Conservation (phyloP, 2,888 invertebrate species). For the Zaprionus obscuricornis region DNA sequence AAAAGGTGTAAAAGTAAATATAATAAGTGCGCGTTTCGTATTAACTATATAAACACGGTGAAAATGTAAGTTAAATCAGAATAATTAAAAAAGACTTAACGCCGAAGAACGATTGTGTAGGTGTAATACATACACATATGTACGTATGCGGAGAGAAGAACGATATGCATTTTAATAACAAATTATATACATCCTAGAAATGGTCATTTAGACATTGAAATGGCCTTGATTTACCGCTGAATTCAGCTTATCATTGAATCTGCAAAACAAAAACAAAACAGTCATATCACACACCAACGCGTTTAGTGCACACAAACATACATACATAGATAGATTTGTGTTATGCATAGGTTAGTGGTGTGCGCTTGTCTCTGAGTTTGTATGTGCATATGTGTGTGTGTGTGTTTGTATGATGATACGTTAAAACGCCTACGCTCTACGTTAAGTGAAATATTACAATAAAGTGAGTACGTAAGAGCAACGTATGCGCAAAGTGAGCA, state of each 20-base stretch:
- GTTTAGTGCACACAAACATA: slow-evolving; percentile 14
- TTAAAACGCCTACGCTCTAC: slow-evolving; percentile 50
- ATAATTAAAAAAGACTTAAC: slow-evolving; percentile 17
- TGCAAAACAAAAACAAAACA: slow-evolving; percentile 57
- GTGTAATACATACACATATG: slow-evolving; percentile 38
- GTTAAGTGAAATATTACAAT: slow-evolving; percentile 38
- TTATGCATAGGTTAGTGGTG: no score
- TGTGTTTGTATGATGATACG: slow-evolving; percentile 42
- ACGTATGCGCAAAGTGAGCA: slow-evolving; percentile 23
- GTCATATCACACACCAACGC: slow-evolving; percentile 38
- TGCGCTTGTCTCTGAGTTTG: no score
- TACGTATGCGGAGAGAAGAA: slow-evolving; percentile 2
- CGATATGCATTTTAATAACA: slow-evolving; percentile 30
- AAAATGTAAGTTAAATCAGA: slow-evolving; percentile 30
- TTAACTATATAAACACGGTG: background rate
- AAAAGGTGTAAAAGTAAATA: slow-evolving; percentile 13
- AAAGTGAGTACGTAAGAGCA: slow-evolving; percentile 24
- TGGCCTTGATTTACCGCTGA: slow-evolving; percentile 32
- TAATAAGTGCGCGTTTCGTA: background rate
- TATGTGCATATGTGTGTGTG: slow-evolving; percentile 1
- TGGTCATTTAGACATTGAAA: slow-evolving; percentile 12
- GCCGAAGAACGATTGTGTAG: slow-evolving; percentile 48
- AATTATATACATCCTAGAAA: slow-evolving; percentile 5
- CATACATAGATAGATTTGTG: slow-evolving; percentile 30
- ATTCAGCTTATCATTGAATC: slow-evolving; percentile 45